Evolutionary conservation across 2,797 vertebrate genomes (phyloP).

Genomic region (Chelmon rostratus): DNA sequence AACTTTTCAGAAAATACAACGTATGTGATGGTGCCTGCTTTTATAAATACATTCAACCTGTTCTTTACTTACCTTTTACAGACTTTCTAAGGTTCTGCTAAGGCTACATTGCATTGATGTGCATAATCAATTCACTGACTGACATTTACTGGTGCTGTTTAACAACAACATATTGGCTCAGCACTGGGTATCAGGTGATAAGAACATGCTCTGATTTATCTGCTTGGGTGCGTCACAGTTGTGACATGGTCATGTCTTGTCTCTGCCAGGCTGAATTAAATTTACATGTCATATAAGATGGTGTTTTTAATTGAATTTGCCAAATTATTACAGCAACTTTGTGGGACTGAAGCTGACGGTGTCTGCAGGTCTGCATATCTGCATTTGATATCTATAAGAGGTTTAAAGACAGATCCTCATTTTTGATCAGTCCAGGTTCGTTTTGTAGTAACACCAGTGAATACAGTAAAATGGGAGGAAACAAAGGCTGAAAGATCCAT

Average conservation of each 20-base stretch:
- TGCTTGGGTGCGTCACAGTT: conserved; percentile 3
- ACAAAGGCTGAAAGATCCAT: conserved; percentile 1
- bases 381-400: background rate
- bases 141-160: background rate
- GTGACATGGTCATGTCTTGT: background rate
- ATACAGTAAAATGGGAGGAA: conserved; percentile 7
- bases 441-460: background rate
- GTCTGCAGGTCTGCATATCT: background rate
- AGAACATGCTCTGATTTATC: background rate
- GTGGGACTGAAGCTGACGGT: background rate
- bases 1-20: conserved; percentile 16
- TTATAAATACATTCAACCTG: conserved; percentile 61
- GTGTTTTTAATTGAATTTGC: conserved; percentile 2
- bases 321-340: background rate
- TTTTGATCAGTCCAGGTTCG: background rate
- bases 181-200: background rate
- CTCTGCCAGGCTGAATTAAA: background rate
- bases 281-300: background rate
- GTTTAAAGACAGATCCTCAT: background rate
- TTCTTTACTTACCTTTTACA: conserved; percentile 41
- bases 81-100: conserved; percentile 1
- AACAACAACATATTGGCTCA: conserved; percentile 4
- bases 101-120: background rate
- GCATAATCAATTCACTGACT: background rate
- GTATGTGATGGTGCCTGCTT: conserved; percentile 73